phyloP scores from a whole-genome alignment of 2,113 vertebrate species.

The Hippocampus comes region DNA sequence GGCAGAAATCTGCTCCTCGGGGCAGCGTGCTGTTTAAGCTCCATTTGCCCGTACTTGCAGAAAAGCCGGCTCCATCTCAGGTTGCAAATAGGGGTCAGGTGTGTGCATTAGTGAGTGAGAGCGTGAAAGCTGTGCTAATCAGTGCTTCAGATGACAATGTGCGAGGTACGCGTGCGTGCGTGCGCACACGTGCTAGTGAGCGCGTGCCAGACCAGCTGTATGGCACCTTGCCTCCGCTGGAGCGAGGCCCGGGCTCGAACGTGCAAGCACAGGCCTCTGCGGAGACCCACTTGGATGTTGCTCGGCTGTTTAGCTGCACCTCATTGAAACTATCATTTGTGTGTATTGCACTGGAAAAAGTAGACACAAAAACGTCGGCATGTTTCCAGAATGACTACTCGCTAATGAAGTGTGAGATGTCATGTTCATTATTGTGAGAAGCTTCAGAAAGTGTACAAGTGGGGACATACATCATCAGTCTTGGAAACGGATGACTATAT shows the following conservation, averaged over 20 bases:
- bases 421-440: conserved; percentile 10
- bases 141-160: conserved; percentile 39
- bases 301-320: conserved; percentile 38
- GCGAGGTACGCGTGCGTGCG: conserved; percentile 22
- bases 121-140: conserved; percentile 46
- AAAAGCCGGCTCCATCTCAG: conserved; percentile 51
- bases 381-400: not conserved
- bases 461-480: conserved; percentile 3
- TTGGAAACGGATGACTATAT: not conserved
- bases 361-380: not conserved
- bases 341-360: conserved; percentile 23
- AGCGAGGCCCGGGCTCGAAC: conserved; percentile 51
- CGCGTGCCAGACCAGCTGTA: conserved; percentile 57
- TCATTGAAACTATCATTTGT: conserved; percentile 23
- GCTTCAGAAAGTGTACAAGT: conserved; percentile 3
- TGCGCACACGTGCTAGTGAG: conserved; percentile 21
- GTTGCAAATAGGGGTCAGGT: conserved; percentile 67
- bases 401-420: conserved; percentile 9
- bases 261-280: conserved; percentile 40
- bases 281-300: conserved; percentile 44
- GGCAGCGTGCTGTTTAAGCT: conserved; percentile 59
- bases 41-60: conserved; percentile 55
- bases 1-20: conserved; percentile 55
- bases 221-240: conserved; percentile 56
- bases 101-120: conserved; percentile 32